Evolutionary conservation across 2,888 invertebrate species (phyloP).

Genomic region (Nebria brevicollis): DNA sequence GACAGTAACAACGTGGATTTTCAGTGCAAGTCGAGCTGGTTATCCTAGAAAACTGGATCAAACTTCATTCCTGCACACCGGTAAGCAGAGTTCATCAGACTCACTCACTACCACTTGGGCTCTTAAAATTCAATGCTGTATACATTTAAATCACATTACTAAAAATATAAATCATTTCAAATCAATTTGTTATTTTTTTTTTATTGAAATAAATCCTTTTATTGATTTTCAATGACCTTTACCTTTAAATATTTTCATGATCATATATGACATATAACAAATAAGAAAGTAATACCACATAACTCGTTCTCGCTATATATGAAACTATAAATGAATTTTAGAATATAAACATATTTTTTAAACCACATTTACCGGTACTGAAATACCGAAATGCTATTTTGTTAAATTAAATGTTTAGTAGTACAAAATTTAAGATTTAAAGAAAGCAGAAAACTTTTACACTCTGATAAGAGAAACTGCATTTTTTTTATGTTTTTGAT

Average conservation of each 20-base stretch:
- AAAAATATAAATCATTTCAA: no score
- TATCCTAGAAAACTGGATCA: constrained; percentile 50
- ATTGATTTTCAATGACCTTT: neutral
- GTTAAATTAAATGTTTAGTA: no score
- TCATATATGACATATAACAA: neutral
- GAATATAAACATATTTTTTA: no score
- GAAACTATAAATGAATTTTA: neutral
- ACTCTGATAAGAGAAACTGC: no score
- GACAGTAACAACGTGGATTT: neutral
- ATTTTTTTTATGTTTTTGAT: no score
- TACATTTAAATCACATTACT: no score
- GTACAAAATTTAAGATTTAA: no score
- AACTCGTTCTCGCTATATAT: neutral
- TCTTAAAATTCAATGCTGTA: no score
- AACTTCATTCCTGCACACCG: constrained; percentile 48
- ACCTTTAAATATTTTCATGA: neutral
- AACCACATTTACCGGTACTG: no score
- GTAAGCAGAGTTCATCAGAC: constrained; percentile 46
- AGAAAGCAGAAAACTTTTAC: no score
- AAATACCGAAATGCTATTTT: no score
- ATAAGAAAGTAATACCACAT: neutral
- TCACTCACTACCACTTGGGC: neutral
- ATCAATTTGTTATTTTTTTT: neutral
- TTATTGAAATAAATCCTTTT: neutral
- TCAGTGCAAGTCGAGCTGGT: neutral